Evolutionary conservation across 1,140 invertebrate genomes (phyloP).

Genomic region (Drosophila simulans): DNA sequence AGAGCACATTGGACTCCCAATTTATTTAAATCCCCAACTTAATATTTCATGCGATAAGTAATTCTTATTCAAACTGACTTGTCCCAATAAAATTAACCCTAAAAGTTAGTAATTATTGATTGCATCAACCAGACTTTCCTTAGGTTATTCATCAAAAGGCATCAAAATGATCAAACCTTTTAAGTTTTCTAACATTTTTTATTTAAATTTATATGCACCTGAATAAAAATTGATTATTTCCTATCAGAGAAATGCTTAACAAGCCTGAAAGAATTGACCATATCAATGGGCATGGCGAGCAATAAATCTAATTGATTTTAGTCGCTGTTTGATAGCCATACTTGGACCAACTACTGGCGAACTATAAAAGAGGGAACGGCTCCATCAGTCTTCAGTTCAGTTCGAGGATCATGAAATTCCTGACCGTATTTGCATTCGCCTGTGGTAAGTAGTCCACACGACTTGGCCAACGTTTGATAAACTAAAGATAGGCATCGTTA

Average conservation of each 20-base stretch:
- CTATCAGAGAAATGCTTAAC: neutral
- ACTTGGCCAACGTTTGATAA: conserved; percentile 28
- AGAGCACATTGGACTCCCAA: too few species aligned
- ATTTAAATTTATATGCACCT: too few species aligned
- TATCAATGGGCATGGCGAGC: conserved; percentile 26
- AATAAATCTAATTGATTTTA: conserved; percentile 49
- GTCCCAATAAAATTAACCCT: too few species aligned
- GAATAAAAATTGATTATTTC: neutral
- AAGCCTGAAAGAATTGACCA: neutral
- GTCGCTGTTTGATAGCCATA: neutral
- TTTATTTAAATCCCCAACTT: too few species aligned
- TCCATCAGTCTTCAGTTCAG: neutral
- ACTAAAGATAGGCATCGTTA: conserved; percentile 50
- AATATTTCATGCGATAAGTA: too few species aligned
- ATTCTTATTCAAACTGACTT: too few species aligned
- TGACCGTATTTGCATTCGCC: conserved; percentile 51
- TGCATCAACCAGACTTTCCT: too few species aligned
- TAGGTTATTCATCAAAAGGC: too few species aligned
- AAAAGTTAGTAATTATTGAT: too few species aligned
- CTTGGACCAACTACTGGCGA: neutral
- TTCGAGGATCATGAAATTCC: conserved; percentile 52
- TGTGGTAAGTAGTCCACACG: conserved; percentile 48
- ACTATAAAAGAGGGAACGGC: conserved; percentile 48
- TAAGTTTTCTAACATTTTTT: too few species aligned
- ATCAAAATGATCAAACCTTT: too few species aligned